A percentile compares a stretch with the other conserved stretches of the same genome.
Conservation (phyloP, 2,797 vertebrate genomes). For the Bothrops alternatus region DNA sequence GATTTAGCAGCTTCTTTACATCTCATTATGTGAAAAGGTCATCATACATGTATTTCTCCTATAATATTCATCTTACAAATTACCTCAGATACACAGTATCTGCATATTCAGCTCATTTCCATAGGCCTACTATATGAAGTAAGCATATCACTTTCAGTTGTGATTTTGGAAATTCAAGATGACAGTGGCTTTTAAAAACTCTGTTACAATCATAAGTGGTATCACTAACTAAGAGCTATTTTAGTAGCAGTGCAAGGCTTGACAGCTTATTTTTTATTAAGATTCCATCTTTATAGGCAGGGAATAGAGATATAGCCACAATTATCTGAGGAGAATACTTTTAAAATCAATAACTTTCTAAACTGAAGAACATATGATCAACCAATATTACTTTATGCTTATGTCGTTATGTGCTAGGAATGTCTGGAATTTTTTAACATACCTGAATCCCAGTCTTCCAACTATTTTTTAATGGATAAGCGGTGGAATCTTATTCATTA, state of each 20-base stretch:
- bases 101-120: background rate
- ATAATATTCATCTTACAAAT: background rate
- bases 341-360: background rate
- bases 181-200: background rate
- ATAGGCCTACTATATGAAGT: background rate
- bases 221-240: background rate
- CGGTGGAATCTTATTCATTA: slow-evolving; percentile 99
- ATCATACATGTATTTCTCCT: background rate
- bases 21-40: background rate
- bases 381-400: slow-evolving; percentile 16
- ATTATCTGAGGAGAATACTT: background rate
- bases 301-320: background rate
- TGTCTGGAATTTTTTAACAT: slow-evolving; percentile 99
- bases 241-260: background rate
- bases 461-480: slow-evolving; percentile 99
- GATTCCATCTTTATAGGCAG: background rate
- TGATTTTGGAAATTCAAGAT: background rate
- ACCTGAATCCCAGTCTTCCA: slow-evolving; percentile 91
- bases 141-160: background rate
- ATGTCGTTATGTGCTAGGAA: slow-evolving; percentile 76
- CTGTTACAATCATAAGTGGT: background rate
- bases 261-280: background rate
- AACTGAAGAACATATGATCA: background rate
- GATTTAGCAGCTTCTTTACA: background rate
- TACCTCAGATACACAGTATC: background rate